Base-by-base conservation (phyloP, 2,888 invertebrate genomes). In the Diloba caeruleocephala region DNA sequence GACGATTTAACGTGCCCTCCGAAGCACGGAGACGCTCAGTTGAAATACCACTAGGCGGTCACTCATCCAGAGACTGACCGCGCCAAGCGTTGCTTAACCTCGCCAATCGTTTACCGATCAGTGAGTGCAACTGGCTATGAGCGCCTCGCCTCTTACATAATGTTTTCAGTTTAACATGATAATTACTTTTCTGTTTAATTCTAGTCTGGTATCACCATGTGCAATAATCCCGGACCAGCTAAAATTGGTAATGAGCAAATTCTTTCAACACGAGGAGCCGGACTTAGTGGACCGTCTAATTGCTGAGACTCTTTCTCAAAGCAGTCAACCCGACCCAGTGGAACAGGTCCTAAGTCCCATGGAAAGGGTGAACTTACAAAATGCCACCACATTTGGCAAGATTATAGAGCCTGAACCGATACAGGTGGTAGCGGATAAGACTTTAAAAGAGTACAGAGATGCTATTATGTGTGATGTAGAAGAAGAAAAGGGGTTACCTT, bases 391-490 rank as follows among this genome's bases (percentile, higher is more conserved):
- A 14, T 17, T 80, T 6, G 78, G 80, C 2, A 71, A 71, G 26
- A 65, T 85, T 17, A 60, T 82, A 36, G 71, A 81, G 2, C 66
- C 74, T 0, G 62, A 63, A 3, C 10, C 43, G 2, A 19, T 65
- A 1, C 46, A 42, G 4, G 41, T 32, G 1, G 37, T 57, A 1
- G 78, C 79, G 49, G 79, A 88, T 59, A 43, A 71, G 0, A 81
- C 79, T 6, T 48, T 89, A 19, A 74, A 81, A 31, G 75, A 88
- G 52, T 89, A 90, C 29, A 74, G 77, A 26, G 81, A 85, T 19
- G 87, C 82, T 0, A 41, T 85, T 0, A 34, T 79, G 6, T 62
- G 72, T 4, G 71, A 69, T 15, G 72, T 74, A 8, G 68, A 64
- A 7, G 50, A 48, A 6, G 76, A 72, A 1, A 77, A 79, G 9